Evolutionary conservation across 2,113 vertebrate species (phyloP), one percentile per base, ranked within the genome.

Genomic region (Sturnira hondurensis): DNA sequence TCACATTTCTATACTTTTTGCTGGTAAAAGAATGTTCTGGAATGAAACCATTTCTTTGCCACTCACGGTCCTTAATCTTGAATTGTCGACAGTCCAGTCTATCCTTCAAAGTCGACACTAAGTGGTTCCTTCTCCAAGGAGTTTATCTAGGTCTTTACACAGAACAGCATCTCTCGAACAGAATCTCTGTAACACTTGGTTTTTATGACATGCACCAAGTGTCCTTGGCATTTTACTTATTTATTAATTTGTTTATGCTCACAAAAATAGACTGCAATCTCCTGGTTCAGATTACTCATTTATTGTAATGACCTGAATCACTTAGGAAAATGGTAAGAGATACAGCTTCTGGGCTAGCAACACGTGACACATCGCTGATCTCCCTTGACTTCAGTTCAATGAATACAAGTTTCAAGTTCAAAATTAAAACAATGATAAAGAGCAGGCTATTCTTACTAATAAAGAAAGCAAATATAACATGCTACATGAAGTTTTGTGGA

Each of bases 391-490:
- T 92, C 36, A 84, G 50, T 45, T 70, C 33, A 26, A 19, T 65
- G 36, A 87, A 31, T 63, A 41, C 7, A 67, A 58, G 4, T 83
- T 97, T 16, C 47, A 84, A 70, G 15, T 77, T 8, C 15, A 31
- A 87, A 93, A 89, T 0, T 50, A 63, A 97, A 93, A 86, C 7
- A 81, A 67, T 87, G 65, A n/a, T 58, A 86, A 95, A 88, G 38
- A 88, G 63, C 11, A 67, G 38, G 19, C 2, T 92, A 78, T 73
- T 77, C 16, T 85, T 63, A 70, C 28, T 45, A 76, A 63, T 38
- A 63, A 89, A 58, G 33, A 67, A 87, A 67, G 17, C 19, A 89
- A 85, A 92, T 26, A 38, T 19, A 84, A 84, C 7, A 13, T 58
- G 7, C 10, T 67, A 54, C 52, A 54, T 73, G 17, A 88, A 84